phyloP scores from a whole-genome alignment of 2,888 invertebrate genomes.

The Acanthopleura granulata region DNA sequence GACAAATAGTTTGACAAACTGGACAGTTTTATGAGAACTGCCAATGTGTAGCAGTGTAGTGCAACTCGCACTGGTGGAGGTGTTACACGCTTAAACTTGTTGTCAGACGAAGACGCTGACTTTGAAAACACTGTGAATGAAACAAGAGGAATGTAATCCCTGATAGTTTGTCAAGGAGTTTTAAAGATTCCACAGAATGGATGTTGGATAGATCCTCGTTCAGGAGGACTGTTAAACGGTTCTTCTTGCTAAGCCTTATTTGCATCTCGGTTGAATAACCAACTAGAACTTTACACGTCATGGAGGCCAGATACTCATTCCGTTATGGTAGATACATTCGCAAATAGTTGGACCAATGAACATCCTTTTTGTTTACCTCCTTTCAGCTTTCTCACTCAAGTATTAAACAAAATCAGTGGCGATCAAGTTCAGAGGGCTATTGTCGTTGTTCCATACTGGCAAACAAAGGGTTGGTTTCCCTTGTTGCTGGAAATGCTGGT shows the following conservation, averaged over 20 bases:
- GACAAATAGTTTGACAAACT: too few species aligned
- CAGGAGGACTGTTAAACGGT: not conserved
- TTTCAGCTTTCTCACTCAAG: not conserved
- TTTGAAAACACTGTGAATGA: too few species aligned
- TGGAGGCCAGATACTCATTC: constrained; percentile 20
- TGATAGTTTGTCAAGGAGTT: not conserved
- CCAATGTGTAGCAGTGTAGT: too few species aligned
- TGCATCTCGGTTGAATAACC: not conserved
- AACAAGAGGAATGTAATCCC: not conserved
- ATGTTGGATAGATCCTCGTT: not conserved
- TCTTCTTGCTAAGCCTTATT: not conserved
- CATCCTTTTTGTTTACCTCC: not conserved
- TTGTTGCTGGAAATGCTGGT: constrained; percentile 2
- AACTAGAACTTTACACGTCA: not conserved
- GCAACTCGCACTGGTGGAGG: too few species aligned
- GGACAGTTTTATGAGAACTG: too few species aligned
- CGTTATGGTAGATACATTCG: constrained; percentile 12
- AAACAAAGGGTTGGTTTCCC: constrained; percentile 21
- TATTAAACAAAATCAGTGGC: not conserved
- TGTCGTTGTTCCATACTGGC: constrained; percentile 20
- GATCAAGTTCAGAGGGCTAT: constrained; percentile 5
- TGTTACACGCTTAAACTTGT: too few species aligned
- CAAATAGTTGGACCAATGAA: not conserved
- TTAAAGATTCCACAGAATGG: not conserved
- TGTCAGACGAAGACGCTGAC: too few species aligned